Evolutionary conservation across 1,140 invertebrate species (phyloP), one percentile per base, ranked within the genome.

Genomic region (Drosophila arizonae): DNA sequence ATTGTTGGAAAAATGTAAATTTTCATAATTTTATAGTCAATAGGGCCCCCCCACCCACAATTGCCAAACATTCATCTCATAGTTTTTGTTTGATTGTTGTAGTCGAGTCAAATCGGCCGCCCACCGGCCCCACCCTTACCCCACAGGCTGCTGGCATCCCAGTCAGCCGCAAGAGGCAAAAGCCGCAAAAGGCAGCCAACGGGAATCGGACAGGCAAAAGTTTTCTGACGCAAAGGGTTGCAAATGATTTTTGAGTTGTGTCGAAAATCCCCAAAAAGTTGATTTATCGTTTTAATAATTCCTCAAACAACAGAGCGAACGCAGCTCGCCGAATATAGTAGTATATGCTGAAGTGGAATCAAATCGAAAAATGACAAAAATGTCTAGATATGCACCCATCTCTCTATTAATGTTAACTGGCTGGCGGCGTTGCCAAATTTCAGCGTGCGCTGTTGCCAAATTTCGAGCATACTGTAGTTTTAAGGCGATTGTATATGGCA

Each of bases 281-380:
- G 82, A 86, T 86, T 86, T 86, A 86, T 86, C 76, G 84, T 88
- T 86, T 86, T 86, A 87, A 86, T 86, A 86, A 88, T 86, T 87
- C 79, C 68, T 79, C 58, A 46, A 39, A 46, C 43, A 63, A 52
- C 57, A 57, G 41, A 36, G 50, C 33, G 28, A 54, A 30, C 41
- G 43, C 43, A 43, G 13, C 13, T 15, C 4, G 11, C 3, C 41
- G 41, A 3, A 6, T 51, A 62, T 51, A 62, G 28, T 45, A 17
- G 43, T 45, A 64, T 69, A 70, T 39, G 36, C 28, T 43, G 33
- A 46, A 63, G 60, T 55, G 55, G 43, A 55, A 58, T 58, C 41
- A 72, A 81, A 87, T 81, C 76, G 66, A 76, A 78, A 81, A 87
- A 81, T 86, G 81, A 87, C 81, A 86, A 73, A 73, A 72, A 72